These are phyloP conservation scores for Agriopis leucophaearia DNA, from an alignment of 2,888 invertebrate species.

Conservation along the genomic window DNA sequence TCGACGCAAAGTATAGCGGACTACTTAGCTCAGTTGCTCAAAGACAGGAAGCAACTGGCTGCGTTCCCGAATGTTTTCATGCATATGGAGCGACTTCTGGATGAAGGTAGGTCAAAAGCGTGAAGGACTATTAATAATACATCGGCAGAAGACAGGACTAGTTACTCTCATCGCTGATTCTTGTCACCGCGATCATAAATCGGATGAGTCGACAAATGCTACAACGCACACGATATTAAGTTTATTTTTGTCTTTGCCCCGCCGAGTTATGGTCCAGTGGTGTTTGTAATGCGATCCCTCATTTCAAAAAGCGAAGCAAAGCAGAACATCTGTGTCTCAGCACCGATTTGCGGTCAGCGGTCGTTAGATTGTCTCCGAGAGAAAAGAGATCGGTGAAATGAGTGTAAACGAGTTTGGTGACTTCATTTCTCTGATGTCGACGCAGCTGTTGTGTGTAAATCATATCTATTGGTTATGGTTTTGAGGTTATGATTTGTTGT, in stretches of 20 bases:
- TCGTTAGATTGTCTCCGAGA: constrained; percentile 77
- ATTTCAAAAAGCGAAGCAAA: constrained; percentile 80
- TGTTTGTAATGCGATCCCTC: constrained; percentile 84
- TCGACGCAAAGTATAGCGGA: constrained; percentile 99
- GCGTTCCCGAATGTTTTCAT: constrained; percentile 99
- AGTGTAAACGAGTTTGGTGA: constrained; percentile 76
- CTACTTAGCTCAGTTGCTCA: constrained; percentile 99
- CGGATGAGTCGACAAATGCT: constrained; percentile 83
- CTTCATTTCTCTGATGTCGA: constrained; percentile 59
- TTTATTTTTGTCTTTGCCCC: constrained; percentile 86
- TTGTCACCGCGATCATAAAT: constrained; percentile 81
- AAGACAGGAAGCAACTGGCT: constrained; percentile 99
- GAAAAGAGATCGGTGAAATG: constrained; percentile 79
- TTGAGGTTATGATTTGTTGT: constrained; percentile 72
- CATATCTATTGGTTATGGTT: constrained; percentile 58
- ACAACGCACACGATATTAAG: constrained; percentile 85
- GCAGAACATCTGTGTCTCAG: constrained; percentile 75
- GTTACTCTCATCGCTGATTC: constrained; percentile 64
- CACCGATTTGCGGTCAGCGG: constrained; percentile 79
- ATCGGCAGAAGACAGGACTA: constrained; percentile 55
- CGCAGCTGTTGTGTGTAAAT: constrained; percentile 75
- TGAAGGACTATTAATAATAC: constrained; percentile 67
- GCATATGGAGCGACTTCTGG: constrained; percentile 99
- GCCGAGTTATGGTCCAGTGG: constrained; percentile 85
- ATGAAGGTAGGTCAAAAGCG: constrained; percentile 94